A percentile compares a stretch with the other conserved stretches of the same genome.
Evolutionary conservation across 1,140 invertebrate species (phyloP).

Genomic region (Asobara japonica): DNA sequence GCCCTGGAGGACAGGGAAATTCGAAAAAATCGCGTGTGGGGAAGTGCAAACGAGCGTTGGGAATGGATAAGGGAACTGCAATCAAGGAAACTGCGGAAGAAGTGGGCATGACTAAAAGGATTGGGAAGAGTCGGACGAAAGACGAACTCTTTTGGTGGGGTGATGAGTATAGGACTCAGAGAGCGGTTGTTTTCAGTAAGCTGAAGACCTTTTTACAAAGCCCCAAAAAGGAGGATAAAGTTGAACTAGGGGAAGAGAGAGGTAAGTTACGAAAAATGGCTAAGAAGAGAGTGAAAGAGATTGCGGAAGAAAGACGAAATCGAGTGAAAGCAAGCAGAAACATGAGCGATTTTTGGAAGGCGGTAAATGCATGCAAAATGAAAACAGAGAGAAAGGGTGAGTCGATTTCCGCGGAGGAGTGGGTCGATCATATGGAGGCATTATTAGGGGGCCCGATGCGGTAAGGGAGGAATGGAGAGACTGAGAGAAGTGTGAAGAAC

Average conservation of each 20-base stretch:
- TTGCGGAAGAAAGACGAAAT: background rate
- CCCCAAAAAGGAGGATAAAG: background rate
- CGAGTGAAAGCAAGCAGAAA: background rate
- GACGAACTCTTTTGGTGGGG: background rate
- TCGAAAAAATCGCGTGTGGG: background rate
- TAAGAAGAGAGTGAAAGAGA: no score
- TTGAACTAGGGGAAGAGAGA: background rate
- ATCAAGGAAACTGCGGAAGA: no score
- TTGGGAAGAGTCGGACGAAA: no score
- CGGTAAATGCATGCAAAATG: background rate
- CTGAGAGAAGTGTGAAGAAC: background rate
- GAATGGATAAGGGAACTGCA: background rate
- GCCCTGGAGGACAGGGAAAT: background rate
- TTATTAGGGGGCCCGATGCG: background rate
- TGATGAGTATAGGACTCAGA: no score
- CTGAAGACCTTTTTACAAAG: background rate
- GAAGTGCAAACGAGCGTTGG: no score
- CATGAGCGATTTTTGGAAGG: background rate
- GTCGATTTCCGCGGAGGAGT: background rate
- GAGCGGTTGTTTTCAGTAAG: no score
- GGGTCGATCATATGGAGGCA: background rate
- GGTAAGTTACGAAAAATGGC: background rate
- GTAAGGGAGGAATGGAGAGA: background rate
- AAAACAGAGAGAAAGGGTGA: background rate
- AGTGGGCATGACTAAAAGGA: no score